phyloP scores from a whole-genome alignment of 2,888 invertebrate genomes.

The Metopia argyrocephala region DNA sequence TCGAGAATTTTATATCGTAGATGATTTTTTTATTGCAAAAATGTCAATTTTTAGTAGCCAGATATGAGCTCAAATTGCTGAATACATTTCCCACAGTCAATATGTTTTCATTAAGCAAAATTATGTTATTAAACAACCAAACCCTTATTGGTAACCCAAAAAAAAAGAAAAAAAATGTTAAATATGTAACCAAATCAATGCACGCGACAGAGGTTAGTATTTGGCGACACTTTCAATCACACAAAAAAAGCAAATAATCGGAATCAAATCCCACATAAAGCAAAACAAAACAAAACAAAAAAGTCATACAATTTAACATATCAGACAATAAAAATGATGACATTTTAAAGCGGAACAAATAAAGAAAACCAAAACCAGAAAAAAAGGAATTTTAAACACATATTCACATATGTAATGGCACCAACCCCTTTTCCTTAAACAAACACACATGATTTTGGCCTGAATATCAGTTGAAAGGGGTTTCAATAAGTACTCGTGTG shows the following conservation, averaged over 20 bases:
- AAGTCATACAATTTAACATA: conserved; percentile 46
- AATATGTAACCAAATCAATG: conserved; percentile 52
- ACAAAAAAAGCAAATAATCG: conserved; percentile 29
- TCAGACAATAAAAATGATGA: conserved; percentile 60
- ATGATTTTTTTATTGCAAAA: no score
- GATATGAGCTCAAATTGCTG: no score
- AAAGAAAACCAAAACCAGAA: conserved; percentile 39
- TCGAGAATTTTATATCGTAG: no score
- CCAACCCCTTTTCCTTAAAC: conserved; percentile 37
- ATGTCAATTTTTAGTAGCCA: no score
- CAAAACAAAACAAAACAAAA: conserved; percentile 29
- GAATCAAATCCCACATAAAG: not conserved
- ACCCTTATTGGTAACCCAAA: conserved; percentile 42
- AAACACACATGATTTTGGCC: not conserved
- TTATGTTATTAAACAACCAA: conserved; percentile 36
- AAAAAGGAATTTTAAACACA: conserved; percentile 51
- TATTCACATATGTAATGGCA: conserved; percentile 1
- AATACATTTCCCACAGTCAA: no score
- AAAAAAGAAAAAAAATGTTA: no score
- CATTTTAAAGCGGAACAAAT: conserved; percentile 56
- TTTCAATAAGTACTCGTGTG: conserved; percentile 58
- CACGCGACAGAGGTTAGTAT: conserved; percentile 62
- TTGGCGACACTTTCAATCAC: conserved; percentile 9
- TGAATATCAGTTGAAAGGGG: conserved; percentile 41
- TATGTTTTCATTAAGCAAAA: not conserved